Base-by-base conservation (phyloP, 2,113 vertebrate genomes). In the Rhipidura dahli region DNA sequence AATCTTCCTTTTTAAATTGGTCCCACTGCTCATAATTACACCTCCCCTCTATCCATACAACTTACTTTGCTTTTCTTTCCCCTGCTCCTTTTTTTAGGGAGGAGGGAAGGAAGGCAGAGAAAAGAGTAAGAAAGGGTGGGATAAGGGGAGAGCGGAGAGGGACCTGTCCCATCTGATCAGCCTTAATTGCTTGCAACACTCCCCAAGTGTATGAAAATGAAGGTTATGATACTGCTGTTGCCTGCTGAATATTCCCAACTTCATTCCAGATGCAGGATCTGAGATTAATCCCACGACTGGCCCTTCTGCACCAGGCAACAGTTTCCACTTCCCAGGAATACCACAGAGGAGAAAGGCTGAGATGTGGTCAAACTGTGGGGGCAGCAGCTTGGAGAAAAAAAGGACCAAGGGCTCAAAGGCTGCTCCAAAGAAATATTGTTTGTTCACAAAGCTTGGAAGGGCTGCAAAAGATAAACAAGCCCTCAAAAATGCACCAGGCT, bases 1-100 rank as follows among this genome's bases (percentile, higher is more conserved):
- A 83, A 92, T 75, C 78, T 96, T 91, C 84, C 13, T 4, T 80
- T 86, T 61, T 93, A 96, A 97, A 97, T 97, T 96, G 81, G 84
- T 96, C 95, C 95, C 96, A 95, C 78, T 88, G 95, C 93, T 95
- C 84, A 87, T 90, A 86, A 96, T 94, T 96, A 96, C 87, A 87
- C 39, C 13, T 88, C 81, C 78, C 71, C 79, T 80, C 78, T 37
- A 69, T 14, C 77, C 77, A 27, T 16, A n/a, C 20, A 60, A 95
- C 47, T 47, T 91, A 16, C 2, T 87, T 78, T 15, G 51, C 35
- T 94, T 93, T 77, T 54, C 63, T 71, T 56, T 11, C 16, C n/a
- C 33, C 7, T 16, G 13, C 7, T 61, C 10, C 15, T 65, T 77
- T 83, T 83, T 39, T 47, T 12, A 26, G 24, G 60, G 45, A 75